These are phyloP conservation scores for Carollia perspicillata DNA, from an alignment of 2,113 vertebrate genomes.

Conservation along the genomic window DNA sequence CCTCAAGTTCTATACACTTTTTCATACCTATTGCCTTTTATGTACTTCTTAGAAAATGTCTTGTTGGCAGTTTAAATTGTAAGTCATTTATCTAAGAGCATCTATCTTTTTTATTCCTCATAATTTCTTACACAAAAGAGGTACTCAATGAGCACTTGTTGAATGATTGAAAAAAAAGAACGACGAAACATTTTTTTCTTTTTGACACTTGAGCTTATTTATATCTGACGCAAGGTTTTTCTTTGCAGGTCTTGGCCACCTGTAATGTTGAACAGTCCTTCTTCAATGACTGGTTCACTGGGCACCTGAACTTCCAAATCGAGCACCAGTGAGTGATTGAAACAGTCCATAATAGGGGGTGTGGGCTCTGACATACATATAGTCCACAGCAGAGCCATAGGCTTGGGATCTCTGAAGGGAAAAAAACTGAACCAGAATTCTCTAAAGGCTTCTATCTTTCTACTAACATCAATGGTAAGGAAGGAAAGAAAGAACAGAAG, in stretches of 20 bases:
- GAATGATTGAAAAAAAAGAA: background rate
- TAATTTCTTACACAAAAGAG: background rate
- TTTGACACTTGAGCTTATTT: background rate
- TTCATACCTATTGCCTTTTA: background rate
- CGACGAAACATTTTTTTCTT: background rate
- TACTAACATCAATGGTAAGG: background rate
- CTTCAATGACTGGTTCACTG: conserved; percentile 86
- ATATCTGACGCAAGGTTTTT: background rate
- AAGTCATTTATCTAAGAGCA: background rate
- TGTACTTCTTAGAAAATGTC: conserved; percentile 10
- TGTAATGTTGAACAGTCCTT: conserved; percentile 82
- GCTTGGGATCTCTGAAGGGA: background rate
- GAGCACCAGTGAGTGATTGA: conserved; percentile 83
- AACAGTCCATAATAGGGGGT: background rate
- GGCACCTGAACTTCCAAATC: conserved; percentile 87
- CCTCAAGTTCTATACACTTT: background rate
- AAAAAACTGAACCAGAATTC: background rate
- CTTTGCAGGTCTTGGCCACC: conserved; percentile 71
- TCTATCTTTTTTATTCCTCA: background rate
- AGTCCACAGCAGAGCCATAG: background rate
- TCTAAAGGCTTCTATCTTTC: background rate
- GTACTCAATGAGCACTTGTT: background rate
- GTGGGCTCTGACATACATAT: too few species aligned
- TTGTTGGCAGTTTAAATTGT: background rate
- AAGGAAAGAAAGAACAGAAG: background rate